Base-by-base conservation (phyloP, 2,888 invertebrate species). In the Leptopilina drosophilae region DNA sequence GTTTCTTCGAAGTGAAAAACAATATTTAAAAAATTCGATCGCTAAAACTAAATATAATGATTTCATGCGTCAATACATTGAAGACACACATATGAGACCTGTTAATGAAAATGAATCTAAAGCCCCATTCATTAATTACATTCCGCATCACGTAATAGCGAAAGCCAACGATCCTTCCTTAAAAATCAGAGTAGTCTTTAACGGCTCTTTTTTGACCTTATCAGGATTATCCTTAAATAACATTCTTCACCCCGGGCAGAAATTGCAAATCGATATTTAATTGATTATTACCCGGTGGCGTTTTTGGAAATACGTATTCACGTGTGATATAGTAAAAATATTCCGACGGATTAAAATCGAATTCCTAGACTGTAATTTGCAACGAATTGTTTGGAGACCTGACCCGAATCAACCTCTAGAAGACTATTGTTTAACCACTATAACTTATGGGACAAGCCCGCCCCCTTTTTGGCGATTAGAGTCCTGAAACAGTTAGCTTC, bases 301-400 rank as follows among this genome's bases (percentile, higher is more conserved):
- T 15, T 62, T 62, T 8, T 62, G 62, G 62, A 62, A 15, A 15
- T 62, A 15, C 8, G 62, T 15, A 9, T 62, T 62, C 8, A 62
- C 62, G 0, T 15, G 15, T 3, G 62, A 62, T 9, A 62, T 62
- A 9, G 62, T 62, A 2, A 62, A 62, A 8, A 62, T 62, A 20
- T 62, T 62, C 20, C 1, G 62, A 9, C 62, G 20, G 8, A 62
- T 62, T 2, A 62, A 3, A 62, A 7, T 62, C 20, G 62, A 15
- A 7, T 62, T 20, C 7, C 62, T 20, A 9, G 62, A 62, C 15
- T 15, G 62, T 20, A 20, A 62, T 6, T 5, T 62, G 62, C 62
- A 62, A 62, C 62, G 62, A 9, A 62, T 62, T 62, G 15, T 62
- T 62, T 62, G 62, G 62, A 62, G 62, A 62, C 15, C 62, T 20